Conservation (phyloP, 2,888 invertebrate genomes). For the Aspidapion aeneum region DNA sequence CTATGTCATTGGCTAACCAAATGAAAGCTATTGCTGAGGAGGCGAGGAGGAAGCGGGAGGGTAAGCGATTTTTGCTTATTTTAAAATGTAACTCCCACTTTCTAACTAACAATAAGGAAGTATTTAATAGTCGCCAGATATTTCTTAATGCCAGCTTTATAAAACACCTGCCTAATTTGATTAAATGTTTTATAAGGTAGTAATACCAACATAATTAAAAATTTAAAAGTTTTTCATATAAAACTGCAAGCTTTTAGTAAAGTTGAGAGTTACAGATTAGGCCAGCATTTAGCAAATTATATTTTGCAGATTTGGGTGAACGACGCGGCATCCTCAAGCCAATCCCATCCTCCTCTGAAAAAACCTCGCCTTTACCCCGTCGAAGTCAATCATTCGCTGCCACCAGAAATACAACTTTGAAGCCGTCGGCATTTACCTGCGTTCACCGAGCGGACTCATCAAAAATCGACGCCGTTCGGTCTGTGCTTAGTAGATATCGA, state of each 20-base stretch:
- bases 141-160: no score
- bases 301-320: slow-evolving; percentile 28
- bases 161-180: no score
- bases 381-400: slow-evolving; percentile 22
- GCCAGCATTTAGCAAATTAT: no score
- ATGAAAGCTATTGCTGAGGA: slow-evolving; percentile 53
- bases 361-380: slow-evolving; percentile 12
- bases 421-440: slow-evolving; percentile 23
- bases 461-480: slow-evolving; percentile 14
- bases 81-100: no score
- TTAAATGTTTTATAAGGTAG: no score
- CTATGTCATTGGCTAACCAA: slow-evolving; percentile 40
- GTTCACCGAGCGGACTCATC: no score
- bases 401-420: slow-evolving; percentile 32
- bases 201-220: no score
- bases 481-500: slow-evolving; percentile 3
- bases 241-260: no score
- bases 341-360: slow-evolving; percentile 1
- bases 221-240: no score
- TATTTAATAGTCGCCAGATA: no score
- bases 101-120: no score
- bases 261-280: no score
- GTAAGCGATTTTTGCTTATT: slow-evolving; percentile 1
- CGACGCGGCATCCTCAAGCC: slow-evolving; percentile 28
- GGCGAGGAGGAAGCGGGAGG: slow-evolving; percentile 41